phyloP scores from a whole-genome alignment of 2,797 vertebrate genomes.

The Mallotus villosus region DNA sequence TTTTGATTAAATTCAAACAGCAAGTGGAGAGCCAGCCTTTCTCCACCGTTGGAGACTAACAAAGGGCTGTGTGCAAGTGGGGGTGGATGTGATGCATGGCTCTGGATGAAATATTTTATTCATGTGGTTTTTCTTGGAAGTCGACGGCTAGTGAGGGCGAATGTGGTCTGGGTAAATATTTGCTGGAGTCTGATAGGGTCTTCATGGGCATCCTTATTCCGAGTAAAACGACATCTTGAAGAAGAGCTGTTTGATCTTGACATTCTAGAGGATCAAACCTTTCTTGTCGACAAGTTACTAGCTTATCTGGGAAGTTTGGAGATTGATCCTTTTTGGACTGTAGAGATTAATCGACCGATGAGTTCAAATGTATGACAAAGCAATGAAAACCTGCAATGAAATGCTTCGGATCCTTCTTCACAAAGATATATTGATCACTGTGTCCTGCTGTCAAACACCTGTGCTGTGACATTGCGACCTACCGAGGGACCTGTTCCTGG shows the following conservation, averaged over 20 bases:
- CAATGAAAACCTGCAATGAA: no score
- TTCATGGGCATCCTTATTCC: slow-evolving; percentile 72
- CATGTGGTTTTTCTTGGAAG: slow-evolving; percentile 57
- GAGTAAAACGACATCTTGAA: slow-evolving; percentile 67
- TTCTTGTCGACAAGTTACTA: slow-evolving; percentile 38
- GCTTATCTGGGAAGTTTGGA: neutral
- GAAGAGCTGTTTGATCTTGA: slow-evolving; percentile 37
- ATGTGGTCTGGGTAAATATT: slow-evolving; percentile 83
- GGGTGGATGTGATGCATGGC: slow-evolving; percentile 92
- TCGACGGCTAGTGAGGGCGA: slow-evolving; percentile 90
- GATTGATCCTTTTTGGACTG: no score
- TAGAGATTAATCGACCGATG: no score
- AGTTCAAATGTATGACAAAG: no score
- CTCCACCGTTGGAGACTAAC: slow-evolving; percentile 80
- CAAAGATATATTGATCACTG: neutral
- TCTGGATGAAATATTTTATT: slow-evolving; percentile 94
- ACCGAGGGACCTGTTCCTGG: slow-evolving; percentile 85
- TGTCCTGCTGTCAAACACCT: neutral
- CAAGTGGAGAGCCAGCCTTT: slow-evolving; percentile 98
- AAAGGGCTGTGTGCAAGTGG: slow-evolving; percentile 86
- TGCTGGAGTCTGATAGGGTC: slow-evolving; percentile 75
- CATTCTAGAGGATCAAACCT: slow-evolving; percentile 35
- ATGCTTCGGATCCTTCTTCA: neutral
- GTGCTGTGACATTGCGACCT: slow-evolving; percentile 51
- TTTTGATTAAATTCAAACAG: slow-evolving; percentile 99